These are phyloP conservation scores for Hormiphora californensis DNA, from an alignment of 37 sponge, comb jelly and placozoan species.

Conservation along the genomic window DNA sequence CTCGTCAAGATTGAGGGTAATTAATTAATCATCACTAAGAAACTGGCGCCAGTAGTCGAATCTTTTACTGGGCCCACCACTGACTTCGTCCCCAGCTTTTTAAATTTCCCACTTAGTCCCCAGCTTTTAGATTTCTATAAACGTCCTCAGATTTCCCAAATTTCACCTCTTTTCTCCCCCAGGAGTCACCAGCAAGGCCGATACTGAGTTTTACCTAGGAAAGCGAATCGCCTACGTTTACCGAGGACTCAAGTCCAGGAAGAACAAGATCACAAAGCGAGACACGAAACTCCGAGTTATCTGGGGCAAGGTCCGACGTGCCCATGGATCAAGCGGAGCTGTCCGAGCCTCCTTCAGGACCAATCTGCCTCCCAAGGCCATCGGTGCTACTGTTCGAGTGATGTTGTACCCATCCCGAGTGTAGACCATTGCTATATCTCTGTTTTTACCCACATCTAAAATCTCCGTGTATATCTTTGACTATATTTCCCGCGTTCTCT, in stretches of 20 bases:
- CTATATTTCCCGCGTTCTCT: too few relatives aligned
- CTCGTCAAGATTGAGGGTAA: slow-evolving; percentile 78
- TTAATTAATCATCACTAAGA: too few relatives aligned
- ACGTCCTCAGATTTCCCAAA: too few relatives aligned
- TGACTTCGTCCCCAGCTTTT: too few relatives aligned
- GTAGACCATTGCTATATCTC: too few relatives aligned
- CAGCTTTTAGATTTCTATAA: too few relatives aligned
- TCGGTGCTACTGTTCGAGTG: slow-evolving; percentile 97
- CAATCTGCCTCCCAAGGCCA: slow-evolving; percentile 73
- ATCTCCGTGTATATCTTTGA: too few relatives aligned
- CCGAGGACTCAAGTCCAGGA: slow-evolving; percentile 60
- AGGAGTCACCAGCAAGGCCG: slow-evolving; percentile 66
- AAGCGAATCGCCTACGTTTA: slow-evolving; percentile 93
- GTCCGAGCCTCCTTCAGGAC: slow-evolving; percentile 88
- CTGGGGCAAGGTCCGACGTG: slow-evolving; percentile 84
- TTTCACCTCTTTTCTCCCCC: neutral
- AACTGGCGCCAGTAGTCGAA: too few relatives aligned
- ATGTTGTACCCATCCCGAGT: slow-evolving; percentile 98
- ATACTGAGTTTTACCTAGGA: slow-evolving; percentile 86
- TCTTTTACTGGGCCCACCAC: too few relatives aligned
- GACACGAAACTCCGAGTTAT: slow-evolving; percentile 84
- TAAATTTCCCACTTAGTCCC: too few relatives aligned
- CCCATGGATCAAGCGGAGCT: slow-evolving; percentile 95
- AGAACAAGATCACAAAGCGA: slow-evolving; percentile 57
- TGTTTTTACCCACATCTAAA: too few relatives aligned